A percentile compares a stretch with the other conserved stretches of the same genome.
Conservation (phyloP, 2,888 invertebrate genomes). For the Athetis lepigone region DNA sequence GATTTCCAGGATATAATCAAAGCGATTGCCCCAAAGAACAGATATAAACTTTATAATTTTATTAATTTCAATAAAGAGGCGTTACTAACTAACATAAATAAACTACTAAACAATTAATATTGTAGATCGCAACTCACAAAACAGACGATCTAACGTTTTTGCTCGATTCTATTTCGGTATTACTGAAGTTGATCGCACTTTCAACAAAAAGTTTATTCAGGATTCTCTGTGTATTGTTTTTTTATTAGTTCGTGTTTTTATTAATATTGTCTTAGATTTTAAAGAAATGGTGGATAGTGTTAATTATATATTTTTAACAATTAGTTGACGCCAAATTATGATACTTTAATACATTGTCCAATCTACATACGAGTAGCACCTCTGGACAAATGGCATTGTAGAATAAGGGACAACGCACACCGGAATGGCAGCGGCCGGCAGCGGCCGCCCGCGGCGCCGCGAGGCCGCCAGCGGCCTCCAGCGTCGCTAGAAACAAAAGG, state of each 20-base stretch:
- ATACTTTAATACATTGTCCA: no score
- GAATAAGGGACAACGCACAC: no score
- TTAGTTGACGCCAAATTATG: no score
- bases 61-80: slow-evolving; percentile 8
- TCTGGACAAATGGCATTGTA: no score
- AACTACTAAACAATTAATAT: slow-evolving; percentile 10
- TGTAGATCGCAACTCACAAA: slow-evolving; percentile 18
- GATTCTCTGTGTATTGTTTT: background rate
- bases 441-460: no score
- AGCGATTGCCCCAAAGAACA: background rate
- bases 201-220: slow-evolving; percentile 14
- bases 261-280: no score
- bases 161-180: slow-evolving; percentile 11
- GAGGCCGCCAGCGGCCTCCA: no score
- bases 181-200: slow-evolving; percentile 10
- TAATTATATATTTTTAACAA: no score
- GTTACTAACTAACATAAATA: slow-evolving; percentile 14
- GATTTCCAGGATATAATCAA: background rate
- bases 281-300: no score
- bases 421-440: no score
- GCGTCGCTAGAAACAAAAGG: no score
- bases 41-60: background rate
- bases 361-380: no score
- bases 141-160: slow-evolving; percentile 36
- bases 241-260: background rate